Evolutionary conservation across 2,888 invertebrate genomes (phyloP), one percentile per base, ranked within the genome.

Genomic region (Hypselothyrea guttata): DNA sequence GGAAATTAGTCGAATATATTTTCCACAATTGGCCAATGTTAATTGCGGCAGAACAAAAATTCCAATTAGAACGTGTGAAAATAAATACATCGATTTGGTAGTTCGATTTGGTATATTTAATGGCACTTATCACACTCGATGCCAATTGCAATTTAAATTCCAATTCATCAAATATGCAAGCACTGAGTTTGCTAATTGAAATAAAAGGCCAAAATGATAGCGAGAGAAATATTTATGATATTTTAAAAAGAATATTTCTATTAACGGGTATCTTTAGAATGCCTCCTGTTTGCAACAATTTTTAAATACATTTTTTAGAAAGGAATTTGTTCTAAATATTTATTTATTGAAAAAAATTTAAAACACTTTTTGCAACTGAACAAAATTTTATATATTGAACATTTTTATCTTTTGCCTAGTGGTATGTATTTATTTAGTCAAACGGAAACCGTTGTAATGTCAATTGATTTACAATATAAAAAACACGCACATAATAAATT

Each of bases 391-490:
- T 63, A 71, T 79, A 37, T 42, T 40, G 33, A 54, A 7, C 56
- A 45, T 56, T 71, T 66, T 52, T 46, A 40, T 35, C 42, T 66
- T 71, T 82, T 18, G 37, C 22, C 5, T 64, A n/a, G n/a, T n/a
- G n/a, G 53, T 60, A 57, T 47, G 35, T 56, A 28, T 59, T 38
- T 38, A 22, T 40, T 4, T 27, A 40, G 42, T 52, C 60, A 61
- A 70, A 38, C 73, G 65, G 61, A 62, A 66, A 54, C 55, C 44
- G 40, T 52, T 54, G 64, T 71, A 73, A 59, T 52, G 55, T 54
- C 68, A 64, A 78, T 74, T 77, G 77, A 78, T 84, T 78, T 71
- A 74, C 65, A 62, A 62, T 63, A 57, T 37, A 54, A 53, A 56
- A 58, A 48, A 33, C 54, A 45, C 38, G 42, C 31, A 37, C 16